Percentiles rank a stretch among this genome's conserved stretches.
Conservation (phyloP, 2,888 invertebrate genomes). For the Latrodectus hesperus region DNA sequence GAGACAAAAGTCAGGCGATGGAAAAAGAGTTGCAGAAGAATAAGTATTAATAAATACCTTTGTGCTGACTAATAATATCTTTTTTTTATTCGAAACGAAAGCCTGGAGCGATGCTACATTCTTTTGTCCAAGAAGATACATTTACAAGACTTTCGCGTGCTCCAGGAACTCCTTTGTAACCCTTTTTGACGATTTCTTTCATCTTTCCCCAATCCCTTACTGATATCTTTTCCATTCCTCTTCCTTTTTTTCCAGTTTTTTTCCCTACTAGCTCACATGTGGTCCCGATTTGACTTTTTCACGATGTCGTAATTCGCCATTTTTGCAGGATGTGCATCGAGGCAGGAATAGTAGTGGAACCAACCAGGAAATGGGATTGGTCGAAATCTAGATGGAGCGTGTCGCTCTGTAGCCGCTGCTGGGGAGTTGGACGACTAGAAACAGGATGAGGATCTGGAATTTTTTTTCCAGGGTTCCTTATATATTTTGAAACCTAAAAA, state of each 20-base stretch:
- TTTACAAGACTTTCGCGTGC: conserved; percentile 35
- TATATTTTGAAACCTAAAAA: too few species aligned
- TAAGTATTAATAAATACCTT: conserved; percentile 22
- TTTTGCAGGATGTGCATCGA: conserved; percentile 56
- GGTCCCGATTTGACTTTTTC: background rate
- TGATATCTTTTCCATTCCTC: conserved; percentile 16
- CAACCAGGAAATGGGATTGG: conserved; percentile 67
- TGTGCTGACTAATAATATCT: conserved; percentile 4
- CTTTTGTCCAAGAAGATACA: conserved; percentile 34
- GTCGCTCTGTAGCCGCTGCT: conserved; percentile 29
- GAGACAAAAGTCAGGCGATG: background rate
- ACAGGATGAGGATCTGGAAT: too few species aligned
- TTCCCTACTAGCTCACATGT: background rate
- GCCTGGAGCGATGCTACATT: conserved; percentile 5
- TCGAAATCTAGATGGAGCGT: conserved; percentile 43
- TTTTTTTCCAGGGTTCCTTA: too few species aligned
- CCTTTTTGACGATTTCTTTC: conserved; percentile 41
- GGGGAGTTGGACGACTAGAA: too few species aligned
- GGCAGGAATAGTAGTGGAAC: conserved; percentile 40
- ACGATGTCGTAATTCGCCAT: conserved; percentile 53
- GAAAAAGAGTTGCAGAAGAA: background rate
- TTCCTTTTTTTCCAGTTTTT: conserved; percentile 34
- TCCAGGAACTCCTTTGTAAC: conserved; percentile 23
- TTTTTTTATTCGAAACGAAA: background rate
- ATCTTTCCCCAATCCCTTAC: conserved; percentile 46